Evolutionary conservation across 2,888 invertebrate genomes (phyloP).

Genomic region (Augochlorella aurata): DNA sequence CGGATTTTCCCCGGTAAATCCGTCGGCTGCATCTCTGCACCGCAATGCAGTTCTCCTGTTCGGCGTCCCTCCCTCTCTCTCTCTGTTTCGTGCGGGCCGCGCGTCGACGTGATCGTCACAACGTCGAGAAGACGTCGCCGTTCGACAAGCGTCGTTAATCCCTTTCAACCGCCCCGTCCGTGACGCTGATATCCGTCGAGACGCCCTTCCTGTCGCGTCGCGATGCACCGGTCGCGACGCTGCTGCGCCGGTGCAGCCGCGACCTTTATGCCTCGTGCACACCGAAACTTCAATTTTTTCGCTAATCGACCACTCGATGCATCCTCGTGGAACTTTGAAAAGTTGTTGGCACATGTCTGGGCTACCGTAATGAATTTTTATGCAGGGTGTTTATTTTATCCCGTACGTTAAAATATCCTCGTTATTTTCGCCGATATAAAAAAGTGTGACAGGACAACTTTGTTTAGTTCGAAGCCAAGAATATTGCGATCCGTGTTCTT

Average conservation of each 20-base stretch:
- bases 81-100: constrained; percentile 17
- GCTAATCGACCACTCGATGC: neutral
- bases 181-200: constrained; percentile 28
- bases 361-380: neutral
- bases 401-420: too few relatives aligned
- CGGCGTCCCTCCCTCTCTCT: neutral
- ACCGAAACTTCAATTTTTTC: neutral
- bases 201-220: constrained; percentile 19
- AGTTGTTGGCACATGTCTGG: neutral
- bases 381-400: neutral
- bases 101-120: constrained; percentile 25
- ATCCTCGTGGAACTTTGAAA: neutral
- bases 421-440: too few relatives aligned
- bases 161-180: constrained; percentile 37
- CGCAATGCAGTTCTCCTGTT: constrained; percentile 53
- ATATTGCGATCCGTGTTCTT: too few relatives aligned
- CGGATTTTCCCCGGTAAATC: constrained; percentile 23
- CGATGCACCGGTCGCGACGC: neutral
- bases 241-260: constrained; percentile 2
- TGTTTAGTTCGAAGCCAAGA: too few relatives aligned
- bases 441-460: too few relatives aligned
- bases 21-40: constrained; percentile 30
- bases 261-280: constrained; percentile 24
- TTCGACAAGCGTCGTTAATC: constrained; percentile 51
- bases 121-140: constrained; percentile 37